phyloP scores from a whole-genome alignment of 2,888 invertebrate genomes.

The Danaus chrysippus region DNA sequence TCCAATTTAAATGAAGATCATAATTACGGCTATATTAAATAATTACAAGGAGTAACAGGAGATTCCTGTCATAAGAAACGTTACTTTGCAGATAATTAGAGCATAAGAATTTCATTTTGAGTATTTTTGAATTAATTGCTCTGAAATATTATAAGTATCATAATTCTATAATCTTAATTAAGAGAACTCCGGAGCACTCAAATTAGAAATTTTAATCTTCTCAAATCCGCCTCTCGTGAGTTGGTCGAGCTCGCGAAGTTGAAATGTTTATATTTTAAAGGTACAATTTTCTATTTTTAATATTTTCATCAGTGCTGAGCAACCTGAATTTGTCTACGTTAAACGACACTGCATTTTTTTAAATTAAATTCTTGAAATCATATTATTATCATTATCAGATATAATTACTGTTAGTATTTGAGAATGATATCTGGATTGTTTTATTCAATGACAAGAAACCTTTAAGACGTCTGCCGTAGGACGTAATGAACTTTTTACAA shows the following conservation, averaged over 20 bases:
- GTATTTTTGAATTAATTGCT: constrained; percentile 73
- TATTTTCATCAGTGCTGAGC: constrained; percentile 12
- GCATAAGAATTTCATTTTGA: constrained; percentile 50
- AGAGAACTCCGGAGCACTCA: constrained; percentile 65
- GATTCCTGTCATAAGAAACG: constrained; percentile 45
- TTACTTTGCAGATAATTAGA: constrained; percentile 58
- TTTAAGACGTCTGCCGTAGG: no score
- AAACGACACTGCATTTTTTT: neutral
- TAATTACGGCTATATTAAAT: constrained; percentile 32
- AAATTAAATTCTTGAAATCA: neutral
- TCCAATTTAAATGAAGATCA: constrained; percentile 16
- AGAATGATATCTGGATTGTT: no score
- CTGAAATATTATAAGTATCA: constrained; percentile 72
- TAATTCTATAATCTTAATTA: constrained; percentile 76
- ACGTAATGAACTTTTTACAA: no score
- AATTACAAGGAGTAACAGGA: constrained; percentile 37
- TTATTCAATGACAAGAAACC: no score
- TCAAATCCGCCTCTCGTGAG: constrained; percentile 50
- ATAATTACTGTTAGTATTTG: no score
- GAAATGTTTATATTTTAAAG: constrained; percentile 43
- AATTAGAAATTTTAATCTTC: constrained; percentile 71
- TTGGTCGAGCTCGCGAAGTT: constrained; percentile 47
- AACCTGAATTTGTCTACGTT: neutral
- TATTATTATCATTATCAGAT: neutral
- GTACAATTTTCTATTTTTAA: constrained; percentile 28